Evolutionary conservation across 2,888 invertebrate species (phyloP), one percentile per base, ranked within the genome.

Genomic region (Linnaemya vulpina): DNA sequence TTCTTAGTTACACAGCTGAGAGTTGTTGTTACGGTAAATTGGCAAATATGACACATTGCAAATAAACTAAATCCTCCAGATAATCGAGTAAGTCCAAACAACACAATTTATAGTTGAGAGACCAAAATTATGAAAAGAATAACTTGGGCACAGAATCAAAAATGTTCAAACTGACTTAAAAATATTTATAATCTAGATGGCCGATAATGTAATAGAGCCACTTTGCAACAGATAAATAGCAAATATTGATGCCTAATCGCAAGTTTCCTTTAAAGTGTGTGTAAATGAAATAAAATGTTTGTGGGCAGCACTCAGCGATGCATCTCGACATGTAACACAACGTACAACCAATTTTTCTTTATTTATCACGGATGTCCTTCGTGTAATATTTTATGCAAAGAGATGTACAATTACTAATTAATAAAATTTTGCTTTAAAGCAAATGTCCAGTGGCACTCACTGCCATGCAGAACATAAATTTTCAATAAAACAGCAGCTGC

Each of bases 71-170:
- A 70, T 82, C 70, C 53, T 86, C 84, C 55, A 86, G 70, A 25
- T 84, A 86, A 53, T 80, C 87, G 40, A 79, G 82, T n/a, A 86
- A 74, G 40, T 87, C 79, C 15, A 81, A 73, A 71, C 81, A 73
- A 71, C 81, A 77, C 4, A 87, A 67, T 35, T 87, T 75, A 70
- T 77, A 86, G n/a, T 79, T 86, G 9, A 11, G 20, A n/a, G 9
- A 55, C 43, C n/a, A 58, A 35, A 46, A 2, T 25, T 55, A 63
- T 43, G n/a, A 17, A 53, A 40, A 17, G n/a, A n/a, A 49, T 51
- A 35, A 67, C 11, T 58, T 40, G 8, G 22, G n/a, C 22, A 22
- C 0, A 70, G 22, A 38, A 9, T 20, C 10, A 63, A 40, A 74
- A 17, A 25, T n/a, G 5, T 8, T 15, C 13, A 63, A 35, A 30